Base-by-base conservation (phyloP, 1,140 invertebrate species). In the Musca domestica region DNA sequence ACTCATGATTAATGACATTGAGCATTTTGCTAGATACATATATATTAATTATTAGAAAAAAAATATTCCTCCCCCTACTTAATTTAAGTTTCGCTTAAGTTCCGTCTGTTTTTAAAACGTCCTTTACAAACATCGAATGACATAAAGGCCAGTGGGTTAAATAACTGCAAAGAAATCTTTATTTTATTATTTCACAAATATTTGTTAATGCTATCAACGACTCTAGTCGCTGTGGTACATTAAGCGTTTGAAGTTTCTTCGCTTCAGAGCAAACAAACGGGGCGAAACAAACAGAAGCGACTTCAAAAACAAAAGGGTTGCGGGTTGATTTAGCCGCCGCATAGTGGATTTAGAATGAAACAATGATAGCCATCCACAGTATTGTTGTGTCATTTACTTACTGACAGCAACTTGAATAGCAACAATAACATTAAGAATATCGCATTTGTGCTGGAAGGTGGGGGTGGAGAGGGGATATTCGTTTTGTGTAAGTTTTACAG, bases 401-500 rank as follows among this genome's bases (percentile, higher is more conserved):
- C n/a, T 34, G 34, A 61, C n/a, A 61, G 19, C 52, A 56, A 56
- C 56, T 7, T 41, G 34, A 41, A 41, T 41, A 41, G 34, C 34
- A 61, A 19, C 30, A 19, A 19, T n/a, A 61, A 41, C 56, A 61
- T 61, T 61, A 61, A 41, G 10, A 41, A 61, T 61, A 41, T 30
- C 30, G 34, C 56, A 61, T 61, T 61, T 61, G 56, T 61, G 56
- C 27, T 34, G n/a, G n/a, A n/a, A n/a, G n/a, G n/a, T 34, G 34
- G 34, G 56, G 56, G n/a, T 41, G 7, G 25, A 56, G 27, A 14
- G 54, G 27, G 27, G 27, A 9, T 30, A 30, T 41, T 41, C 2
- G 56, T 34, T 34, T 34, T 34, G 1, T 34, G n/a, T 19, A 41
- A 30, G 23, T n/a, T 17, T 58, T n/a, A 58, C 14, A 30, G 30